Percentiles rank a stretch among this genome's conserved stretches.
Evolutionary conservation across 2,113 vertebrate genomes (phyloP).

Genomic region (Echinops telfairi): DNA sequence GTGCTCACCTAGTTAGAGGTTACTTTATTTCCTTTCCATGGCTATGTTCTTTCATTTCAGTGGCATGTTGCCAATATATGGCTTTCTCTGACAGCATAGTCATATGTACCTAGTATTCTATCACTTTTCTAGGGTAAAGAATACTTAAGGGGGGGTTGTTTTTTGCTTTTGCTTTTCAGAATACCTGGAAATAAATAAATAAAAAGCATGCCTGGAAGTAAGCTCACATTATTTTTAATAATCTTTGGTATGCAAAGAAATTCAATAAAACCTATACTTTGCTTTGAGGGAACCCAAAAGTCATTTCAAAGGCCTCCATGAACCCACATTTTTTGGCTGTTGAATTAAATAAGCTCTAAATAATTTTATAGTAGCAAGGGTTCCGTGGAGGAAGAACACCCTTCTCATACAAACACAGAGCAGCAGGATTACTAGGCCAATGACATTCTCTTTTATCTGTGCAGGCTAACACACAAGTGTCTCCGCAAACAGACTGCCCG

Average conservation of each 20-base stretch:
- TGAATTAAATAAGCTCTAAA: conserved; percentile 63
- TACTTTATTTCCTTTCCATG: conserved; percentile 34
- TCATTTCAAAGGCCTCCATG: conserved; percentile 56
- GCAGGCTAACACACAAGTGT: conserved; percentile 30
- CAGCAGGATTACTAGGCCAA: conserved; percentile 44
- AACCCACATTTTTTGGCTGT: conserved; percentile 32
- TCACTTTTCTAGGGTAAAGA: conserved; percentile 12
- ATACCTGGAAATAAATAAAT: too few relatives aligned
- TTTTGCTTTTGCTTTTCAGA: neutral
- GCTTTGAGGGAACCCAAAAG: conserved; percentile 29
- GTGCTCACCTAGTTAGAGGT: neutral
- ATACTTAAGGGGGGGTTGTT: neutral
- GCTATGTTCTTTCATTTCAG: neutral
- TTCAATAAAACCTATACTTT: conserved; percentile 63
- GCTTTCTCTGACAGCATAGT: neutral
- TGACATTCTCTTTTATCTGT: conserved; percentile 35
- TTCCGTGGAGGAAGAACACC: neutral
- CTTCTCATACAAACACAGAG: neutral
- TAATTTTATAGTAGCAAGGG: neutral
- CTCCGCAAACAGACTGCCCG: conserved; percentile 39
- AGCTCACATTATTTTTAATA: conserved; percentile 47
- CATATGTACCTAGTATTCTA: conserved; percentile 23
- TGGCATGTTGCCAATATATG: neutral
- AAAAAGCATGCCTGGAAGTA: conserved; percentile 27
- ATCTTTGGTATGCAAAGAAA: conserved; percentile 62